Evolutionary conservation across 2,888 invertebrate species (phyloP), one percentile per base, ranked within the genome.

Genomic region (Stratiomys singularior): DNA sequence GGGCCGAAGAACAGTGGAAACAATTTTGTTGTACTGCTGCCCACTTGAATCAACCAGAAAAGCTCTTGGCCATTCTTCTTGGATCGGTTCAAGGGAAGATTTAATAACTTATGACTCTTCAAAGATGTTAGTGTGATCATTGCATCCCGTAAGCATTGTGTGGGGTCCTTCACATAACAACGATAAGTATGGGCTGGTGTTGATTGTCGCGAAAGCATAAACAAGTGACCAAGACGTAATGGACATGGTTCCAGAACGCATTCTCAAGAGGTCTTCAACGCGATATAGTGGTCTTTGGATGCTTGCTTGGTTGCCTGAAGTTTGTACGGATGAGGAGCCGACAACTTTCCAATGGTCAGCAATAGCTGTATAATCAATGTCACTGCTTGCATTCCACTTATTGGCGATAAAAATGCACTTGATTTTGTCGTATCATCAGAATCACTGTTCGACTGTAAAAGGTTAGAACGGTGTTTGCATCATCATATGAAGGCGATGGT

Each of bases 341-440:
- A 30, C 27, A 27, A 27, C 56, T 72, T 72, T 18, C 56, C 71
- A 56, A 52, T 56, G 28, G 71, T 72, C 71, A 72, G 71, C 71
- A 72, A 52, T 25, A 72, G 71, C 71, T 37, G 37, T 21, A 66
- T 37, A 56, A 72, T 72, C 71, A 72, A 72, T 72, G 71, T 72
- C 56, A 69, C 21, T 69, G 71, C 56, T 28, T 56, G 71, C 28
- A 72, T 56, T 52, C 56, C 71, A 72, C 30, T 52, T 72, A 52
- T 56, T 72, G 71, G 52, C 71, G 71, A 72, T 72, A 72, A 72
- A 52, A 72, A 72, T 28, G 52, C 56, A 72, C 71, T 72, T 72
- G 18, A 56, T 72, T 72, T 28, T 56, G 71, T 52, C n/a, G 56
- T 28, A 56, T 52, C 71, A 72, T 72, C 71, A 72, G 47, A 72